Base-by-base conservation (phyloP, 2,113 vertebrate genomes). In the Platanista minor region DNA sequence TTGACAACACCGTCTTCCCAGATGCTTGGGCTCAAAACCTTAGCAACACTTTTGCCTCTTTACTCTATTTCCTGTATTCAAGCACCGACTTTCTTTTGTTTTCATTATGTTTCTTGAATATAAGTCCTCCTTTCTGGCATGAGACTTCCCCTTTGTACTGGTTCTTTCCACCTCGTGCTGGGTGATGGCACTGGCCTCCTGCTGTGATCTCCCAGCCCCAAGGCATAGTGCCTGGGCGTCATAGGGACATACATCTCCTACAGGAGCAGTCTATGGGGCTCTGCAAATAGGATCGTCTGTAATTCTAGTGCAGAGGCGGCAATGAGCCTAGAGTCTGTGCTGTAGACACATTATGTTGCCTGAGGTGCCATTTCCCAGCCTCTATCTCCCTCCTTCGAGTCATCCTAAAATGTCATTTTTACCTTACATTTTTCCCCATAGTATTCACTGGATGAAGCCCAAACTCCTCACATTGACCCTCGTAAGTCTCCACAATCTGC, bases 21-120 rank as follows among this genome's bases (percentile, higher is more conserved):
- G 83, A 77, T 77, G 82, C 43, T 64, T 94, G 92, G 83, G 61
- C 54, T 71, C 39, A 6, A 72, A 80, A 75, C 36, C 33, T 59
- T 74, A 41, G 85, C 31, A 33, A 29, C 23, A 20, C 21, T 80
- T 72, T 67, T 27, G 31, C 5, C 14, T 13, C 21, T 21, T 62
- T 43, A 39, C 39, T 89, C 21, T 39, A 1, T 8, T 82, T 74
- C n/a, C 33, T 46, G 0, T 21, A n/a, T 41, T 61, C n/a, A 84
- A 21, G 52, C 49, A 71, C 20, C 2, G 8, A 3, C 8, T 52
- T 75, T 25, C 80, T 43, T 59, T 23, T 27, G 71, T 62, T 52
- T 93, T 91, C 57, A 29, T 23, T 36, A 18, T 10, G 1, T 31
- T 95, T 92, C 93, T 61, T 71, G 15, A n/a, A 17, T 18, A 20